phyloP scores from a whole-genome alignment of 1,140 invertebrate species.

The Bombus superbus region DNA sequence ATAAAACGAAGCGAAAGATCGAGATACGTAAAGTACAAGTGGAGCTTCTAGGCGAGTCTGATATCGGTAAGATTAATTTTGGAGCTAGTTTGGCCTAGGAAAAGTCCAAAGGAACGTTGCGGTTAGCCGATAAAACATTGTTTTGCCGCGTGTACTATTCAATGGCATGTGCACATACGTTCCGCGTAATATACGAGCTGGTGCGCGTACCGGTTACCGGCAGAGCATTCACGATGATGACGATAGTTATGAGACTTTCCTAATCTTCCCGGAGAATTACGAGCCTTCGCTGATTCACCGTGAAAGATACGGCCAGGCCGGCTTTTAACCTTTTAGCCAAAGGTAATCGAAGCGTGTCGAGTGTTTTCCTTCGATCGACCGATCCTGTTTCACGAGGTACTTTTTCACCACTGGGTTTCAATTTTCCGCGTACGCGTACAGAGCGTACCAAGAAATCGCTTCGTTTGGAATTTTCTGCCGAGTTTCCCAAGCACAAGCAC shows the following conservation, averaged over 20 bases:
- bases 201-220: constrained; percentile 3
- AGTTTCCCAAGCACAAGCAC: neutral
- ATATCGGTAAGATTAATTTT: neutral
- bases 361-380: constrained; percentile 7
- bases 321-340: constrained; percentile 34
- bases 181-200: constrained; percentile 28
- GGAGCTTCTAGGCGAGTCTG: neutral
- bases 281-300: constrained; percentile 29
- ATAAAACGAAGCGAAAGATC: neutral
- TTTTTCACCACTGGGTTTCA: neutral
- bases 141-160: constrained; percentile 32
- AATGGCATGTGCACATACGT: constrained; percentile 34
- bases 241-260: constrained; percentile 52
- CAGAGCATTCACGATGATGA: constrained; percentile 33
- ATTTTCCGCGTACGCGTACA: neutral
- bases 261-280: constrained; percentile 49
- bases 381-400: constrained; percentile 6
- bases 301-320: neutral
- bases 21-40: neutral
- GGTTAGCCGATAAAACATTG: constrained; percentile 41
- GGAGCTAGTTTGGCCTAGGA: neutral
- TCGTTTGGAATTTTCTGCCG: neutral
- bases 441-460: too few relatives aligned
- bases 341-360: constrained; percentile 23
- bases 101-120: neutral